A percentile compares a stretch with the other conserved stretches of the same genome.
Conservation (phyloP, 2,888 invertebrate genomes). For the Macrosoma leucophasiata region DNA sequence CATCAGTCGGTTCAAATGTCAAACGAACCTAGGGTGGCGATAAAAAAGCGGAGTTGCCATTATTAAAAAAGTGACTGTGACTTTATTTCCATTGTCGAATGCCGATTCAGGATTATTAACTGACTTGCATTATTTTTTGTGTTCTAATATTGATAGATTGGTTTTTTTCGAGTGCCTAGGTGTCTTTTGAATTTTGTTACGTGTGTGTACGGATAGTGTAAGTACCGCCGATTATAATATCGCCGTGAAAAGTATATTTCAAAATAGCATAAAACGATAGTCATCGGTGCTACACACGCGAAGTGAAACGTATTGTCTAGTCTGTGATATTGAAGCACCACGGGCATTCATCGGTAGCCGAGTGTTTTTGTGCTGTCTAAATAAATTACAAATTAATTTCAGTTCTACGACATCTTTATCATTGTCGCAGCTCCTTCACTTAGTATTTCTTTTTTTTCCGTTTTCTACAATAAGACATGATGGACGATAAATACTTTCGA, state of each 20-base stretch:
- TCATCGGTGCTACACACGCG: slow-evolving; percentile 55
- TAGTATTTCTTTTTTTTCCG: slow-evolving; percentile 5
- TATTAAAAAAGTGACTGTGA: slow-evolving; percentile 76
- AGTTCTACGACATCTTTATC: slow-evolving; percentile 41
- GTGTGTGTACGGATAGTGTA: slow-evolving; percentile 41
- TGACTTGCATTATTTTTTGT: slow-evolving; percentile 76
- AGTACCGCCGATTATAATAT: slow-evolving; percentile 56
- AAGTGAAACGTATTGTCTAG: slow-evolving; percentile 52
- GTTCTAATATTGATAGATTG: slow-evolving; percentile 75
- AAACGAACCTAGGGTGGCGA: slow-evolving; percentile 73
- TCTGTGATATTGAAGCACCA: slow-evolving; percentile 30
- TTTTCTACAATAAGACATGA: too few relatives aligned
- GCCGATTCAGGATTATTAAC: slow-evolving; percentile 75
- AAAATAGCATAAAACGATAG: slow-evolving; percentile 60
- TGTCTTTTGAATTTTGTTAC: slow-evolving; percentile 60
- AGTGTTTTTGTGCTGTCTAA: slow-evolving; percentile 37
- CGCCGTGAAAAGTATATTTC: slow-evolving; percentile 53
- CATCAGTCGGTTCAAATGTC: slow-evolving; percentile 75
- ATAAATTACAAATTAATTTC: slow-evolving; percentile 38
- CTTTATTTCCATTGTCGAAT: slow-evolving; percentile 75
- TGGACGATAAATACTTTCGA: too few relatives aligned
- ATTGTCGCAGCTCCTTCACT: slow-evolving; percentile 2
- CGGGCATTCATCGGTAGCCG: slow-evolving; percentile 40
- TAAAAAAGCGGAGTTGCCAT: slow-evolving; percentile 70
- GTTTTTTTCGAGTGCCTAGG: slow-evolving; percentile 65